These are phyloP conservation scores for Sternarchorhynchus goeldii DNA, from an alignment of 2,797 vertebrate genomes.

Conservation along the genomic window DNA sequence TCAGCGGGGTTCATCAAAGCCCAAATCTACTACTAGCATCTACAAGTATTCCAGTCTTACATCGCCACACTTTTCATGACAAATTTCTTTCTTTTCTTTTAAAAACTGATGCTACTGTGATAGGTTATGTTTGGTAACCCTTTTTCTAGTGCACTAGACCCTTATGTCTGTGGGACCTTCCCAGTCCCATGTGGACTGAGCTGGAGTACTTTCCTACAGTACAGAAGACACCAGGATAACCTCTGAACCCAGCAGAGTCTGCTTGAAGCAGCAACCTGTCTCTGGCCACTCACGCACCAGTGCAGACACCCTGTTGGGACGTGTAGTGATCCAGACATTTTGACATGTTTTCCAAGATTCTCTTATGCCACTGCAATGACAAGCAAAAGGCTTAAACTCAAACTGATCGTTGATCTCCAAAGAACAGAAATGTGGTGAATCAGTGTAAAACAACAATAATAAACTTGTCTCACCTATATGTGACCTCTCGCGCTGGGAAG, in stretches of 20 bases:
- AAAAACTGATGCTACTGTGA: background rate
- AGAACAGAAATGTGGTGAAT: background rate
- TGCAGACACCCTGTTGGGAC: constrained; percentile 26
- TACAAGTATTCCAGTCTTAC: background rate
- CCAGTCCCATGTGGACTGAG: background rate
- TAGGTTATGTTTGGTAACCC: background rate
- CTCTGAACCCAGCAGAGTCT: constrained; percentile 24
- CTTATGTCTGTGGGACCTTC: background rate
- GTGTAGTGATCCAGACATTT: background rate
- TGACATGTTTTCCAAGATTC: constrained; percentile 21
- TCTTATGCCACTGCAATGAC: constrained; percentile 9
- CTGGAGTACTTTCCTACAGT: constrained; percentile 8
- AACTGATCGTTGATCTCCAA: background rate
- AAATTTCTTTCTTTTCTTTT: background rate
- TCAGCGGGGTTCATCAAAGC: background rate
- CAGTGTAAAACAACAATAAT: too few relatives aligned
- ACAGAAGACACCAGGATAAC: constrained; percentile 5
- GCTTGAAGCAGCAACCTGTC: constrained; percentile 17
- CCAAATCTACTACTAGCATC: background rate
- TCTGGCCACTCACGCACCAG: constrained; percentile 2
- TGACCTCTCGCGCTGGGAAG: too few relatives aligned
- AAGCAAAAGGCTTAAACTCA: background rate
- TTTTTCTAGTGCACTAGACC: background rate
- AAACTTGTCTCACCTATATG: too few relatives aligned
- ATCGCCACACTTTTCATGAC: background rate